phyloP scores from a whole-genome alignment of 2,888 invertebrate species.

The Eristalis arbustorum region DNA sequence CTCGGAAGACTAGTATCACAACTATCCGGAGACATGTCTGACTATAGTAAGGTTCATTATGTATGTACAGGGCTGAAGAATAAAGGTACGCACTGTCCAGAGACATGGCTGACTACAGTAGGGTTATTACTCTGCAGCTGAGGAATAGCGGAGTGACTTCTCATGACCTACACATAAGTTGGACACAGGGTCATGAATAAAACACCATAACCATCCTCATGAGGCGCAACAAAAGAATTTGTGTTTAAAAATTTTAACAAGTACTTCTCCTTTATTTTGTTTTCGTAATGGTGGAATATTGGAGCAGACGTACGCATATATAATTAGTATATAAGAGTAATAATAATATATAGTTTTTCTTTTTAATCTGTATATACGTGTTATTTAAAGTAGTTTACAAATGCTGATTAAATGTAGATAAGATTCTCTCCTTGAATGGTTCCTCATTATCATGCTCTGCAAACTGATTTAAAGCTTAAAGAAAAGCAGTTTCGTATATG shows the following conservation, averaged over 20 bases:
- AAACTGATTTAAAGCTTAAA: constrained; percentile 40
- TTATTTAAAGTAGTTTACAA: constrained; percentile 57
- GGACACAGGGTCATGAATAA: too few relatives aligned
- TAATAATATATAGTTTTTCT: constrained; percentile 29
- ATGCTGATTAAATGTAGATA: constrained; percentile 28
- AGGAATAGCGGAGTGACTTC: too few relatives aligned
- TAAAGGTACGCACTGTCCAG: background rate
- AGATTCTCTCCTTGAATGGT: constrained; percentile 20
- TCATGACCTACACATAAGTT: too few relatives aligned
- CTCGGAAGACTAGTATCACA: too few relatives aligned
- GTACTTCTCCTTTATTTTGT: constrained; percentile 49
- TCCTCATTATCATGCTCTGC: constrained; percentile 13
- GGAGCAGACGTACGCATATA: constrained; percentile 51
- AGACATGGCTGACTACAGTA: too few relatives aligned
- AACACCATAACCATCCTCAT: background rate
- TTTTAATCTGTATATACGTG: constrained; percentile 55
- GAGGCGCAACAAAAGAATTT: background rate
- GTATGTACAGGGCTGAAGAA: background rate
- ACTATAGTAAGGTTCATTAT: too few relatives aligned
- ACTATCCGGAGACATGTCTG: too few relatives aligned
- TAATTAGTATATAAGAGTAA: constrained; percentile 65
- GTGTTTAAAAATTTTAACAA: constrained; percentile 50
- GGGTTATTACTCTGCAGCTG: too few relatives aligned
- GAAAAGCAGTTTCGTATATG: constrained; percentile 33
- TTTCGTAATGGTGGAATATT: constrained; percentile 55